Base-by-base conservation (phyloP, 2,888 invertebrate genomes). In the Drosophila formosana region DNA sequence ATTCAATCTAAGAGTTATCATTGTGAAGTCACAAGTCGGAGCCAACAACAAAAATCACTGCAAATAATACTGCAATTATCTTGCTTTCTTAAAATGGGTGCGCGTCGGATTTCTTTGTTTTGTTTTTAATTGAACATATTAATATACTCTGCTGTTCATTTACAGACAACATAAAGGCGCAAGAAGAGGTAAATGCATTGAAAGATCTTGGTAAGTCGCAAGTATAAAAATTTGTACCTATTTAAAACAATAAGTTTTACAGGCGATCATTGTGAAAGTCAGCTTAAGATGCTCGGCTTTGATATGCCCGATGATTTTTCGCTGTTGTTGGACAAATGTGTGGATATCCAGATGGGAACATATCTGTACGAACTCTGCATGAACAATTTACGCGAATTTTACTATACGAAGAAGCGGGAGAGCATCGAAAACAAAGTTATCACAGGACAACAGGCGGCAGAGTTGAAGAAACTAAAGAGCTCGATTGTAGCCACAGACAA, bases 251-350 rank as follows among this genome's bases (percentile, higher is more conserved):
- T 4, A 18, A 25, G 8, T 13, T 13, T 52, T 50, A 1, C 25
- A 91, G 91, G 82, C 5, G 86, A 89, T 28, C 90, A 91, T 55
- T 88, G 90, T 45, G 91, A 91, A 50, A 69, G 80, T 6, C 89
- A 88, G 32, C 56, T 92, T 4, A 91, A 90, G 55, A 49, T 80
- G 18, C 63, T 90, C 8, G 86, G 89, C 3, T 63, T 91, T 4
- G 91, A 91, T 47, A 62, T 91, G 37, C 89, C 89, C 0, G 91
- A 90, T 52, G 89, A 90, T 51, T 73, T 89, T 9, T 45, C 75
- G 13, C 58, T 71, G 3, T 66, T 90, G 41, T 69, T 91, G 8
- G 88, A 89, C 26, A 88, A 90, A 56, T 84, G 86, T 34, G 87
- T 87, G 5, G 81, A 89, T 13, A 28, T 90, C 0, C 91, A 91